Percentiles rank a stretch among this genome's conserved stretches.
These are phyloP conservation scores for Thera britannica DNA, from an alignment of 2,888 invertebrate genomes.

Conservation along the genomic window DNA sequence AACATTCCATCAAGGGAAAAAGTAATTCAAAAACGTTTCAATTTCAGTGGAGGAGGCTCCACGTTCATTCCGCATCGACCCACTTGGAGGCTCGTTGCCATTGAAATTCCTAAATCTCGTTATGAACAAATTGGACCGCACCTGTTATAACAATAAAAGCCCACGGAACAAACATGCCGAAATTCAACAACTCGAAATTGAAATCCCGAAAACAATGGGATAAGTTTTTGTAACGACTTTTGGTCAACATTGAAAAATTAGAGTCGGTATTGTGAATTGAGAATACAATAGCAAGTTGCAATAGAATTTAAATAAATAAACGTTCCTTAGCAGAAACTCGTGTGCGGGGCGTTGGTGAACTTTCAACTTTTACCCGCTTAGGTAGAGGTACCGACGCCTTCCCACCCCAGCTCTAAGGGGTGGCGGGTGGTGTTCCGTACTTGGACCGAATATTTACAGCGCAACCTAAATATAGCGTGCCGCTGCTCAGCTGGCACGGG, in stretches of 20 bases:
- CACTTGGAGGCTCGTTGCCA: constrained; percentile 52
- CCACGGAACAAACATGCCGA: constrained; percentile 54
- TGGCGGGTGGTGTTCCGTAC: constrained; percentile 71
- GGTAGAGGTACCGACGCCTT: constrained; percentile 59
- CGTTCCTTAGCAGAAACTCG: constrained; percentile 76
- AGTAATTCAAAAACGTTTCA: constrained; percentile 71
- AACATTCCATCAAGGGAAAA: constrained; percentile 62
- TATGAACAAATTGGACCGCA: constrained; percentile 65
- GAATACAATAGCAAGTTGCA: constrained; percentile 84
- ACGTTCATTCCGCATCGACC: constrained; percentile 55
- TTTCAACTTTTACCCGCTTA: constrained; percentile 82
- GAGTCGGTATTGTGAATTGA: constrained; percentile 69
- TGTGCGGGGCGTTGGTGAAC: constrained; percentile 79
- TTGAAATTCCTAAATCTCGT: constrained; percentile 62
- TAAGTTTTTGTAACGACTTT: constrained; percentile 54
- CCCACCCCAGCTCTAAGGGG: constrained; percentile 46
- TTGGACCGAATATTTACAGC: constrained; percentile 84
- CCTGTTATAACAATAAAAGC: constrained; percentile 63
- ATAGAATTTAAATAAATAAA: constrained; percentile 84
- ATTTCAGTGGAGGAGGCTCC: constrained; percentile 58
- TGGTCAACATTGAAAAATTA: constrained; percentile 71
- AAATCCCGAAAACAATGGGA: constrained; percentile 62
- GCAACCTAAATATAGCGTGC: constrained; percentile 84
- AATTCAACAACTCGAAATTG: constrained; percentile 60
- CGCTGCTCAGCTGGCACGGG: constrained; percentile 82